Evolutionary conservation across 2,888 invertebrate genomes (phyloP).

Genomic region (Drosophila anomelani): DNA sequence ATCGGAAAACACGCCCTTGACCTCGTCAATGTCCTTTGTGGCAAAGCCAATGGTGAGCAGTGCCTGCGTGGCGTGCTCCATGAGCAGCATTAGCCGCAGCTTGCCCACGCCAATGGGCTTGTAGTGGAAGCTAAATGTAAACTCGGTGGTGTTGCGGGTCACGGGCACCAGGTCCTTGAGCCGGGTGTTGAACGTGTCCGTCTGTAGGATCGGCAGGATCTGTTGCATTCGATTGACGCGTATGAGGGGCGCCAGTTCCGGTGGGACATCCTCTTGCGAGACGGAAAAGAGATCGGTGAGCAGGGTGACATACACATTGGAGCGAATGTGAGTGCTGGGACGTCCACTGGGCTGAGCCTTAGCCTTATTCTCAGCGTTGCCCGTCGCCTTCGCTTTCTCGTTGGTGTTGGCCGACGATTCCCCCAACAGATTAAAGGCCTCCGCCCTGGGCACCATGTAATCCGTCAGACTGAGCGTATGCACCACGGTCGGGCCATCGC

Average conservation of each 20-base stretch:
- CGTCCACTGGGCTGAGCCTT: slow-evolving; percentile 59
- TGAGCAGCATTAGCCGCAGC: slow-evolving; percentile 90
- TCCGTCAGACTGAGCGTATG: slow-evolving; percentile 89
- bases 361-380: neutral
- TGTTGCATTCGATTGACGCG: slow-evolving; percentile 87
- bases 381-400: neutral
- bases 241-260: slow-evolving; percentile 88
- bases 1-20: slow-evolving; percentile 97
- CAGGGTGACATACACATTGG: slow-evolving; percentile 90
- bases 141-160: slow-evolving; percentile 86
- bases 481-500: slow-evolving; percentile 87
- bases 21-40: slow-evolving; percentile 97
- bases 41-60: slow-evolving; percentile 89
- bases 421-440: slow-evolving; percentile 89
- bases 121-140: slow-evolving; percentile 90
- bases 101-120: slow-evolving; percentile 92
- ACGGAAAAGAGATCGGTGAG: slow-evolving; percentile 90
- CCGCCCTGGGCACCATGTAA: slow-evolving; percentile 90
- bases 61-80: slow-evolving; percentile 90
- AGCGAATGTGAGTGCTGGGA: slow-evolving; percentile 91
- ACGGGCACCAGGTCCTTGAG: slow-evolving; percentile 90
- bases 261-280: slow-evolving; percentile 88
- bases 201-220: slow-evolving; percentile 93
- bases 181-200: slow-evolving; percentile 93
- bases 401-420: slow-evolving; percentile 69